Evolutionary conservation across 2,113 vertebrate genomes (phyloP), one percentile per base, ranked within the genome.

Genomic region (Vombatus ursinus): DNA sequence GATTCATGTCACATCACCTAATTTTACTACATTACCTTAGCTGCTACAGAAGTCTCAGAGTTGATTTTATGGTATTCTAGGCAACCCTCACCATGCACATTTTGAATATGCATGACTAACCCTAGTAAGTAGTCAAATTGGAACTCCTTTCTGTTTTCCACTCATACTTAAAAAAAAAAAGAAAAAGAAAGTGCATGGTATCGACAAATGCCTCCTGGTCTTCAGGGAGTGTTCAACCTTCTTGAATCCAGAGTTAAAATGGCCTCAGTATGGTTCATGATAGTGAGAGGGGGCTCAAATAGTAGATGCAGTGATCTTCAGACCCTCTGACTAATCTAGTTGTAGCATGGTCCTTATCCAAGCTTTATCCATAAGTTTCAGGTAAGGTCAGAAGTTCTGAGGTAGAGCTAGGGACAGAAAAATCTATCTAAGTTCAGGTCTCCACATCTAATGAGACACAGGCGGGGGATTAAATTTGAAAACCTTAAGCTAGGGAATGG

Each of bases 191-290:
- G 1, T 31, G 48, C 19, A 57, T 24, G 77, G 91, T 92, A 48
- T 50, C 16, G 91, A 48, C 24, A 91, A n/a, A 93, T 53, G 48
- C 68, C 51, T 92, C 50, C 3, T 28, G 93, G 61, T 48, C 25
- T 48, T 49, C 24, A 91, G 90, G 23, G 90, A 94, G 12, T 89
- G 37, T 48, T 19, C 92, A 89, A 52, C 61, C 48, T 95, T 95
- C 57, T 12, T 95, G 91, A 44, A 54, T 90, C 52, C 84, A 50
- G 28, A 47, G 84, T 77, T 19, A 53, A 52, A 49, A 61, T 84
- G 52, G 19, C 16, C 68, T 90, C 84, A 91, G 91, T 61, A 93
- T 95, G 91, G 93, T 51, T 53, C 92, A 95, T 57, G 52, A 68
- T 8, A 90, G 3, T 47, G 23, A 14, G 90, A 93, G 1, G n/a